Base-by-base conservation (phyloP, 2,797 vertebrate species). In the Gephyroberyx darwinii region DNA sequence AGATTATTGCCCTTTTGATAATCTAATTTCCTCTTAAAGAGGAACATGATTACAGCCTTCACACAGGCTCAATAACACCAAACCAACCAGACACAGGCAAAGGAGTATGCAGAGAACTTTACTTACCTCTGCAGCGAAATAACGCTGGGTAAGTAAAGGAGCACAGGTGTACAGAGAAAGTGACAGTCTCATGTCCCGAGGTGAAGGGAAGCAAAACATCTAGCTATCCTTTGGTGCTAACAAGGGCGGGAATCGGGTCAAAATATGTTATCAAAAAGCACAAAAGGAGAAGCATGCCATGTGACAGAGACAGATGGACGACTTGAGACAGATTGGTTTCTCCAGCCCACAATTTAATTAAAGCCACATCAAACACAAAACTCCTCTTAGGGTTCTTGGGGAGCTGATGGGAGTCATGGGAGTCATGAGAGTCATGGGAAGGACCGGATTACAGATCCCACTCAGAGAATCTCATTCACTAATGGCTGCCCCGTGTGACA, bases 391-490 rank as follows among this genome's bases (percentile, higher is more conserved):
- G 22, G 64, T 71, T 58, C 53, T 60, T 26, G 4, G 56, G 39
- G 50, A 80, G 79, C 72, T 19, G 51, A 64, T 41, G 31, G 43
- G 57, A 74, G 56, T 51, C 64, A 74, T 2, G 3, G 55, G 57
- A 75, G 72, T 51, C 64, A 74, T 3, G 3, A 52, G 57, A 75
- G 72, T 65, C 81, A 71, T 5, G 13, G 26, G 30, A 67, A 63
- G 67, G 33, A 33, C 31, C 68, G 45, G 12, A 68, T 69, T 55
- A 47, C 41, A 65, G 48, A 43, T 65, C 45, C 17, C 1, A n/a
- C 69, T 77, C 31, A 26, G 45, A 39, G 51, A 77, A 71, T 30
- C 78, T 81, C 76, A 85, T 86, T 77, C 75, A 35, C 81, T 84
- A 87, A 85, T 55, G 84, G 80, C 51, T 14, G 72, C 74, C 47